These are phyloP conservation scores for Melanostigma gelatinosum DNA, from an alignment of 2,113 vertebrate species.

Conservation along the genomic window DNA sequence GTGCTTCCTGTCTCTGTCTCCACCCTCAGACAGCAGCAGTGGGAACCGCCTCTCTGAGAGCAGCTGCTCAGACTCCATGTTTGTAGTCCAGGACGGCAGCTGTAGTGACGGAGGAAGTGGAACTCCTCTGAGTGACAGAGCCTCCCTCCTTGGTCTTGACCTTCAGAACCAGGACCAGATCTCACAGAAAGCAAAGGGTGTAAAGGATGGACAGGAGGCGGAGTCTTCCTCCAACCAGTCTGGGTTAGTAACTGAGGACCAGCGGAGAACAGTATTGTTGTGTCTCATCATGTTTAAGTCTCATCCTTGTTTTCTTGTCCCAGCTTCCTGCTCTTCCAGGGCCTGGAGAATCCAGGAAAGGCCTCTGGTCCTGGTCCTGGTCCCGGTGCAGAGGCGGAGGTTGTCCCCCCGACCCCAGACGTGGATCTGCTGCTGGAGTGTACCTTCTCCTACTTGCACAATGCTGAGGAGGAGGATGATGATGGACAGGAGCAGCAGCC, in stretches of 20 bases:
- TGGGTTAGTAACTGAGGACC: constrained; percentile 34
- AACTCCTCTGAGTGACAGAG: constrained; percentile 81
- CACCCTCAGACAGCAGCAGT: constrained; percentile 68
- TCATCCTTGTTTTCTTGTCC: neutral
- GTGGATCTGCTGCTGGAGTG: constrained; percentile 84
- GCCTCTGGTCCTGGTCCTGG: neutral
- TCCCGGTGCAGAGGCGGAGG: constrained; percentile 7
- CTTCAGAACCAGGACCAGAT: constrained; percentile 70
- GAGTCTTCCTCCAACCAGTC: neutral
- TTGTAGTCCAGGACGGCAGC: constrained; percentile 68
- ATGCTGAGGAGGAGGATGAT: constrained; percentile 52
- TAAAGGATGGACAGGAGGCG: neutral
- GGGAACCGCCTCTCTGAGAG: constrained; percentile 75
- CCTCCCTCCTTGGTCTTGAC: constrained; percentile 83
- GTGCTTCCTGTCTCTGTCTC: neutral
- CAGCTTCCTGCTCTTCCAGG: constrained; percentile 47
- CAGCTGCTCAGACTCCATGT: constrained; percentile 82
- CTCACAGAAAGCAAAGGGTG: neutral
- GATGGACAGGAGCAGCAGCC: constrained; percentile 42
- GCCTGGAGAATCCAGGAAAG: constrained; percentile 11
- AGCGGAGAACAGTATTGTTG: too few relatives aligned
- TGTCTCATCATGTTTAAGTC: neutral
- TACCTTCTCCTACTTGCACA: constrained; percentile 82
- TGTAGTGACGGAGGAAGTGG: constrained; percentile 81
- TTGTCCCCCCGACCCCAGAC: constrained; percentile 66